A percentile compares a stretch with the other conserved stretches of the same genome.
These are phyloP conservation scores for Linnaemya vulpina DNA, from an alignment of 2,888 invertebrate species.

Conservation along the genomic window DNA sequence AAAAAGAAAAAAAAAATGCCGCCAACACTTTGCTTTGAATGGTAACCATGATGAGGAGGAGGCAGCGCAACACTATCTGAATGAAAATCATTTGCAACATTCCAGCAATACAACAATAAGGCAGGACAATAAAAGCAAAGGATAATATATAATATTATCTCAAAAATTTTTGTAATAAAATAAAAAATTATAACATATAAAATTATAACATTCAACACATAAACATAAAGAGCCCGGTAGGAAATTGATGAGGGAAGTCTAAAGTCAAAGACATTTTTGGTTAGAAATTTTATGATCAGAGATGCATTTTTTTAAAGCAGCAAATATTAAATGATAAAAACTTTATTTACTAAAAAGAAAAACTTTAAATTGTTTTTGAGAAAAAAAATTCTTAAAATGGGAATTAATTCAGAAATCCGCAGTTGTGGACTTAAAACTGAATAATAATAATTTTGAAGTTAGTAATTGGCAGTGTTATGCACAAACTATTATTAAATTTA, in stretches of 20 bases:
- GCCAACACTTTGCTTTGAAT: constrained; percentile 11
- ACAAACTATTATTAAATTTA: too few relatives aligned
- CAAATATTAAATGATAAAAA: too few relatives aligned
- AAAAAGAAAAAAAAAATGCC: constrained; percentile 22
- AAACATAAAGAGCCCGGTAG: not conserved
- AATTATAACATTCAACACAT: not conserved
- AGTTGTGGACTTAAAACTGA: too few relatives aligned
- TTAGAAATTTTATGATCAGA: not conserved
- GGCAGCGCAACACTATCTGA: constrained; percentile 25
- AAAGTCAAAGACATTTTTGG: too few relatives aligned
- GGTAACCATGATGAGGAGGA: constrained; percentile 17
- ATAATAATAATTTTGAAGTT: too few relatives aligned
- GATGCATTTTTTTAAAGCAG: not conserved
- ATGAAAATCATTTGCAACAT: constrained; percentile 34
- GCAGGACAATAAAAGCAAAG: constrained; percentile 19
- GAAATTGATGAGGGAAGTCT: not conserved
- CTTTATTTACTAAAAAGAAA: too few relatives aligned
- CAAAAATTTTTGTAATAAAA: constrained; percentile 31
- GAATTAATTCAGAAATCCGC: too few relatives aligned
- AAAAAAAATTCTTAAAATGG: too few relatives aligned
- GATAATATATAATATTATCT: constrained; percentile 38
- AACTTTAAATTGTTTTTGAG: too few relatives aligned
- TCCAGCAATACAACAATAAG: constrained; percentile 31
- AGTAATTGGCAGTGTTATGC: too few relatives aligned
- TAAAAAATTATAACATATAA: not conserved